These are phyloP conservation scores for Linnaemya vulpina DNA, from an alignment of 2,888 invertebrate genomes.

Conservation along the genomic window DNA sequence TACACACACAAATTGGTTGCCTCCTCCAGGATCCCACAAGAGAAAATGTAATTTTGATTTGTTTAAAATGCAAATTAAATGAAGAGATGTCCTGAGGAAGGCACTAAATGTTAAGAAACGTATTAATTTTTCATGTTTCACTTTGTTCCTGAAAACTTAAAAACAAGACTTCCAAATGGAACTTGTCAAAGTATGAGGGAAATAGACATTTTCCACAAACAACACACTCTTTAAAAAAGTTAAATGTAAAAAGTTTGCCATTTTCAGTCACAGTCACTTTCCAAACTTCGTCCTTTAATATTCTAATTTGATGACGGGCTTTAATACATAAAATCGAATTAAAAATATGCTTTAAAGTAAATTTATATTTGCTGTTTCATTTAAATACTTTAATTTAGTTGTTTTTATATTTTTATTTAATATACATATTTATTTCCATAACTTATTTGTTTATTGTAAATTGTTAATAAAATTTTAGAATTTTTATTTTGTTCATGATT, in stretches of 20 bases:
- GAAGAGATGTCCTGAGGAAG: too few species aligned
- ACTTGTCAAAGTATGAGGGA: too few species aligned
- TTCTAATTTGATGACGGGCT: neutral
- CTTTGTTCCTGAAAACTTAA: too few species aligned
- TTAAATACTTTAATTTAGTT: slow-evolving; percentile 26
- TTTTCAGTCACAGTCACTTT: neutral
- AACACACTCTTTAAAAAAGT: too few species aligned
- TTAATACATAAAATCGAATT: slow-evolving; percentile 38
- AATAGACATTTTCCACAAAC: too few species aligned
- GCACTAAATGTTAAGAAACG: too few species aligned
- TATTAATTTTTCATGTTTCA: too few species aligned
- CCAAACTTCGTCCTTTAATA: neutral
- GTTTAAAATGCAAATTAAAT: too few species aligned
- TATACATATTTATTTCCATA: slow-evolving; percentile 33
- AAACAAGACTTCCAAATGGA: too few species aligned
- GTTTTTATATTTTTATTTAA: slow-evolving; percentile 14
- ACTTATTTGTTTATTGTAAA: slow-evolving; percentile 64
- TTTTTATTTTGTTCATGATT: slow-evolving; percentile 66
- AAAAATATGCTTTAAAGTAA: slow-evolving; percentile 2
- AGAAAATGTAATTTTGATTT: too few species aligned
- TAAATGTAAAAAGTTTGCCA: neutral
- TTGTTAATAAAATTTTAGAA: slow-evolving; percentile 72
- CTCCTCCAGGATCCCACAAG: too few species aligned
- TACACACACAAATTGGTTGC: too few species aligned
- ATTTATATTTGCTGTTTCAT: slow-evolving; percentile 15